Conservation (phyloP, 1,140 invertebrate genomes). For the Ips nitidus region DNA sequence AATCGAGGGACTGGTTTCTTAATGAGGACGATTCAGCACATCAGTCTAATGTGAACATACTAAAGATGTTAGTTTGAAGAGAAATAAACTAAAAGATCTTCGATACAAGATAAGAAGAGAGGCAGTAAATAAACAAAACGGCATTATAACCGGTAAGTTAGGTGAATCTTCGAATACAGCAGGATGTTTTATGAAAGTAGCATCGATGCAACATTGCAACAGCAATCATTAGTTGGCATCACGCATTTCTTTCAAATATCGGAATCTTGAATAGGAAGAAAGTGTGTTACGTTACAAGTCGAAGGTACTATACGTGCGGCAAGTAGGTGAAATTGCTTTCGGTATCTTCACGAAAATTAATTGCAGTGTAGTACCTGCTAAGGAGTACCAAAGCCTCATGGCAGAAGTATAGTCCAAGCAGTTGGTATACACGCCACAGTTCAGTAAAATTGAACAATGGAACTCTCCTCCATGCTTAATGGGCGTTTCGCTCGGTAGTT, state of each 20-base stretch:
- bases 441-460: slow-evolving; percentile 49
- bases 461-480: slow-evolving; percentile 46
- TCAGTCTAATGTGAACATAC: too few species aligned
- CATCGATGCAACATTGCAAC: background rate
- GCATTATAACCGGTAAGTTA: too few species aligned
- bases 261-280: slow-evolving; percentile 13
- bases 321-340: slow-evolving; percentile 19
- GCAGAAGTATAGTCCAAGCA: slow-evolving; percentile 30
- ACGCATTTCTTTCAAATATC: slow-evolving; percentile 7
- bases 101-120: too few species aligned
- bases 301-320: background rate
- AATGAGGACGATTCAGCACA: too few species aligned
- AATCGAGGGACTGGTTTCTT: too few species aligned
- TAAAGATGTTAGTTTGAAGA: too few species aligned
- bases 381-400: slow-evolving; percentile 15
- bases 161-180: too few species aligned
- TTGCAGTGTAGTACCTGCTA: slow-evolving; percentile 23
- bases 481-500: slow-evolving; percentile 47
- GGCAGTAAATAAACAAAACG: too few species aligned
- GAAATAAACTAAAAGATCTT: too few species aligned
- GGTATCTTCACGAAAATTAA: slow-evolving; percentile 19
- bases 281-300: slow-evolving; percentile 9
- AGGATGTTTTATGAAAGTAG: too few species aligned
- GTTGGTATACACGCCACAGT: slow-evolving; percentile 48
- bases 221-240: slow-evolving; percentile 2